Percentiles rank a stretch among this genome's conserved stretches.
Conservation (phyloP, 2,797 vertebrate species). For the Chaetophractus vellerosus region DNA sequence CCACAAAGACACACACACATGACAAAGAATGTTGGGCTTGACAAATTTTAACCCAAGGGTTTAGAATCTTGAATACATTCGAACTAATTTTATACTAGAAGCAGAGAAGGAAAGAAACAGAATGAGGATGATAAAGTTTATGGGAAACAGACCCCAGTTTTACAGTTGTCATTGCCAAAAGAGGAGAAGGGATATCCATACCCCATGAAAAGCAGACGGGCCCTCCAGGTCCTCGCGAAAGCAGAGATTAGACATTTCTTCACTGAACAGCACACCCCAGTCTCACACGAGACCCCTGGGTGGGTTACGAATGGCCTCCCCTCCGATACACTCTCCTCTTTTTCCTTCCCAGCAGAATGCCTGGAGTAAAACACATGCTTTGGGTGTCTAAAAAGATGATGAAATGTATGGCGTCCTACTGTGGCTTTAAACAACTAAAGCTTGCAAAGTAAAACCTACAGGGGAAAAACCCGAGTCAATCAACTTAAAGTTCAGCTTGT, state of each 20-base stretch:
- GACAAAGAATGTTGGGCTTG: background rate
- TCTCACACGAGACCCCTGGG: background rate
- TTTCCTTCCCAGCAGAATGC: background rate
- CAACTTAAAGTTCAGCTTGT: slow-evolving; percentile 43
- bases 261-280: background rate
- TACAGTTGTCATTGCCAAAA: slow-evolving; percentile 48
- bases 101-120: background rate
- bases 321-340: background rate
- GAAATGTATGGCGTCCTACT: background rate
- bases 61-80: slow-evolving; percentile 42
- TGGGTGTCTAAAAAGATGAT: slow-evolving; percentile 46
- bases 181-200: background rate
- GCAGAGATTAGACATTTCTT: background rate
- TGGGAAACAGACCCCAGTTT: slow-evolving; percentile 47
- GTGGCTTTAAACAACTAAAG: background rate
- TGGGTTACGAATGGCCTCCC: background rate
- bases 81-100: slow-evolving; percentile 38
- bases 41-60: slow-evolving; percentile 56
- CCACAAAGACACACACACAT: background rate
- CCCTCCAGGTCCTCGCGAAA: background rate
- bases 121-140: slow-evolving; percentile 32
- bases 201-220: background rate
- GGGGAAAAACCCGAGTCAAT: background rate
- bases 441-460: slow-evolving; percentile 65
- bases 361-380: slow-evolving; percentile 61